Percentiles rank a stretch among this genome's conserved stretches.
Evolutionary conservation across 2,888 invertebrate genomes (phyloP).

Genomic region (Blastobasis lacticolella): DNA sequence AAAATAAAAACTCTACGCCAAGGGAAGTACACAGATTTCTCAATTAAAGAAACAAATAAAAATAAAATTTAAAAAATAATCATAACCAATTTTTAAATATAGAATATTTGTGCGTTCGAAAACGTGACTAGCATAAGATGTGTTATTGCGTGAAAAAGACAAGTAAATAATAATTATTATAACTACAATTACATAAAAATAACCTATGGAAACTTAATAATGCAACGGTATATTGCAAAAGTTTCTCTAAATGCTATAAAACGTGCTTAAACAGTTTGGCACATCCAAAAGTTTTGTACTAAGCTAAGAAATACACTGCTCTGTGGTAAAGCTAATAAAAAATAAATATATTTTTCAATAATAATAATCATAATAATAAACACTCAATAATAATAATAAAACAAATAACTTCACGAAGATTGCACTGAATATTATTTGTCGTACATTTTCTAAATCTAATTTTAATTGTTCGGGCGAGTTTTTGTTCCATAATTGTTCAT

Average conservation of each 20-base stretch:
- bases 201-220: conserved; percentile 45
- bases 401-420: conserved; percentile 52
- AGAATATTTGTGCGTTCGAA: conserved; percentile 65
- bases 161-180: conserved; percentile 31
- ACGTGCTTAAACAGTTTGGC: conserved; percentile 64
- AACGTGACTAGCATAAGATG: conserved; percentile 71
- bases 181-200: conserved; percentile 19
- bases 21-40: conserved; percentile 18
- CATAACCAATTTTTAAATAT: conserved; percentile 22
- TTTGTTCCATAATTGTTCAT: conserved; percentile 65
- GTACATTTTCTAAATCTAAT: conserved; percentile 49
- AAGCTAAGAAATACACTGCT: conserved; percentile 62
- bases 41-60: conserved; percentile 8
- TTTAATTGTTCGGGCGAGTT: conserved; percentile 66
- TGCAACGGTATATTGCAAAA: conserved; percentile 46
- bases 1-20: conserved; percentile 43
- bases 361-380: conserved; percentile 33
- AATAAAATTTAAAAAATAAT: conserved; percentile 18
- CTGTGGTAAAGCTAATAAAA: conserved; percentile 55
- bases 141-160: conserved; percentile 66
- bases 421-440: conserved; percentile 59
- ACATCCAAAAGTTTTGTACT: conserved; percentile 66
- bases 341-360: conserved; percentile 50
- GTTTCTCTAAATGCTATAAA: conserved; percentile 60
- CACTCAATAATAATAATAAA: conserved; percentile 45